A percentile compares a stretch with the other conserved stretches of the same genome.
Conservation (phyloP, 1,140 invertebrate genomes). For the Centruroides sculpturatus region DNA sequence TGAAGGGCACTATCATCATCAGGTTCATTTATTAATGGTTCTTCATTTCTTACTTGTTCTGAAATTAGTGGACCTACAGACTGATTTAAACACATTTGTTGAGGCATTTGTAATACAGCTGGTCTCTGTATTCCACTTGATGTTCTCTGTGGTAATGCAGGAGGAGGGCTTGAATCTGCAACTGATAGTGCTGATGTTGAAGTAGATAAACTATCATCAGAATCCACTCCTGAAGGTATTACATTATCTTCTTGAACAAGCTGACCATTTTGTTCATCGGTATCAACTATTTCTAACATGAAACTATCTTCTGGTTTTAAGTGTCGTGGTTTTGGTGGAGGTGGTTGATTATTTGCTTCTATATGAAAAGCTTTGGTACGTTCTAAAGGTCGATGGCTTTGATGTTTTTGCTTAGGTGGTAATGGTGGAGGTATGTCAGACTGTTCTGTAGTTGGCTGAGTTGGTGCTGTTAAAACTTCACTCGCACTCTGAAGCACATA, state of each 20-base stretch:
- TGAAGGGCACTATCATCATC: too few species aligned
- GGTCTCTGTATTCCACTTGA: conserved; percentile 10
- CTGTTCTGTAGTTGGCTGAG: conserved; percentile 9
- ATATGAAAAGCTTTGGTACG: conserved; percentile 26
- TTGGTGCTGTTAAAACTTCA: not conserved
- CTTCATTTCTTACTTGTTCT: too few species aligned
- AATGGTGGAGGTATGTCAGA: conserved; percentile 29
- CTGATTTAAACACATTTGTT: too few species aligned
- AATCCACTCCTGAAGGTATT: conserved; percentile 2
- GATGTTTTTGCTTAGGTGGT: conserved; percentile 26
- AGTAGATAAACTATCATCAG: not conserved
- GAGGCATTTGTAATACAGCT: not conserved
- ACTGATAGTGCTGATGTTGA: conserved; percentile 6
- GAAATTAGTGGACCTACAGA: too few species aligned
- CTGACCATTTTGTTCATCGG: conserved; percentile 38
- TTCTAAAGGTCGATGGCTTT: conserved; percentile 28
- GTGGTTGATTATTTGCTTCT: conserved; percentile 3
- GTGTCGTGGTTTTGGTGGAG: conserved; percentile 15
- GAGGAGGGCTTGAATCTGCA: conserved; percentile 9
- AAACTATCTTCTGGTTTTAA: conserved; percentile 49
- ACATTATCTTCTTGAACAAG: conserved; percentile 3
- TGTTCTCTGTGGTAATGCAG: conserved; percentile 6
- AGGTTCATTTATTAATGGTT: too few species aligned
- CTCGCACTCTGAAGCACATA: conserved; percentile 12
- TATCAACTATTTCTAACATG: conserved; percentile 59